Percentiles rank a stretch among this genome's conserved stretches.
Conservation (phyloP, 2,797 vertebrate genomes). For the Pseudopleuronectes americanus region DNA sequence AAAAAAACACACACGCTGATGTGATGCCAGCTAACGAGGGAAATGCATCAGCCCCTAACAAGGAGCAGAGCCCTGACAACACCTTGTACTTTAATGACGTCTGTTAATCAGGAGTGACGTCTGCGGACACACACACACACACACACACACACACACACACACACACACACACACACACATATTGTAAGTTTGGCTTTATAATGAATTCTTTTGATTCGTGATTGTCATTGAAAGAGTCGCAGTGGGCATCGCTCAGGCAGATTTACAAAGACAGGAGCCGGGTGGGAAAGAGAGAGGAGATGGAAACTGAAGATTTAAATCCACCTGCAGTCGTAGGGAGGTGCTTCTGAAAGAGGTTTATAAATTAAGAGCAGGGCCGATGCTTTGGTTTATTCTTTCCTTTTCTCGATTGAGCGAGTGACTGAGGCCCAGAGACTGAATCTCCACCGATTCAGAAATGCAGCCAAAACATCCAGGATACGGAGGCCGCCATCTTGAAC, state of each 20-base stretch:
- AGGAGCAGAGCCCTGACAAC: slow-evolving; percentile 60
- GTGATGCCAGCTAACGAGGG: slow-evolving; percentile 64
- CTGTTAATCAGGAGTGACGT: slow-evolving; percentile 61
- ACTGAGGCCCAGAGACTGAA: no score
- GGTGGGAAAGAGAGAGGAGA: background rate
- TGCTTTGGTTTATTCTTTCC: no score
- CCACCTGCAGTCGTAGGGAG: no score
- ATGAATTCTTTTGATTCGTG: slow-evolving; percentile 56
- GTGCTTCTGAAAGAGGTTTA: background rate
- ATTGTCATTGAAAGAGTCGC: slow-evolving; percentile 17
- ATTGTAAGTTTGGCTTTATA: slow-evolving; percentile 15
- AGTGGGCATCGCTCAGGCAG: background rate
- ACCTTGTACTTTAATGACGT: slow-evolving; percentile 60
- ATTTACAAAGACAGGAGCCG: slow-evolving; percentile 6
- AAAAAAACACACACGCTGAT: slow-evolving; percentile 24
- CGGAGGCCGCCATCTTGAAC: no score
- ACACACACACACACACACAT: slow-evolving; percentile 6
- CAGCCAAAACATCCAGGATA: no score
- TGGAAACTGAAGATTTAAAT: no score
- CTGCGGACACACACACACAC: slow-evolving; percentile 25
- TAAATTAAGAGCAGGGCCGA: no score
- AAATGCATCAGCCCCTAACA: slow-evolving; percentile 64
- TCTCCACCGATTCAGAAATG: no score
- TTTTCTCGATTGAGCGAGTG: no score
- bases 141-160: slow-evolving; percentile 6